Percentiles rank a stretch among this genome's conserved stretches.
Conservation (phyloP, 2,113 vertebrate species). For the Conger conger region DNA sequence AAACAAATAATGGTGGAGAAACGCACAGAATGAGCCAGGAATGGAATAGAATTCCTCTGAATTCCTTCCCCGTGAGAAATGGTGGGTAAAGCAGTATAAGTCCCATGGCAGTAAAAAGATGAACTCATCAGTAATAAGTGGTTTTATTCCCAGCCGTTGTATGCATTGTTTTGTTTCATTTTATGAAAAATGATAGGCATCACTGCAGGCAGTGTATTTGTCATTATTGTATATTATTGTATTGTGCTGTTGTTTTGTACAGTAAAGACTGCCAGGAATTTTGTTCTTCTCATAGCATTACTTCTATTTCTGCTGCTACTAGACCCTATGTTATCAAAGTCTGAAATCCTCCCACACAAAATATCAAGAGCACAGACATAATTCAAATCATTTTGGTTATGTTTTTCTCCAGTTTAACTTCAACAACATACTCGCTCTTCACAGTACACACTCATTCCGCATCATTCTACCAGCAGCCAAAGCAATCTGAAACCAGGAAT, state of each 20-base stretch:
- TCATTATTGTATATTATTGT: background rate
- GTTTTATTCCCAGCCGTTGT: background rate
- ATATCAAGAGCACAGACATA: no score
- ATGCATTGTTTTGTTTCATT: background rate
- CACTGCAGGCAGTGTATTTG: background rate
- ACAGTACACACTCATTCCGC: no score
- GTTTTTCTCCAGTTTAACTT: no score
- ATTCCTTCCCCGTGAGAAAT: background rate
- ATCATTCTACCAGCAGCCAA: no score
- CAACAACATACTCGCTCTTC: no score
- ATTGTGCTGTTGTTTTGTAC: background rate
- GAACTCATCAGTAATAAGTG: background rate
- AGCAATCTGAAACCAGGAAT: no score
- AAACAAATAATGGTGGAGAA: background rate
- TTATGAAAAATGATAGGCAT: background rate
- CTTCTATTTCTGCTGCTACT: no score
- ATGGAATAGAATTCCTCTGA: background rate
- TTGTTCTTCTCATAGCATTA: no score
- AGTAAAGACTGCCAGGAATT: background rate
- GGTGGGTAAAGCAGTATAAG: background rate
- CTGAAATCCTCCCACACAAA: no score
- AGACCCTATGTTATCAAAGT: no score
- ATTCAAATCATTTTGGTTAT: no score
- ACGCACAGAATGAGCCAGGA: background rate
- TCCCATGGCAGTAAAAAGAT: background rate